phyloP scores from a whole-genome alignment of 2,888 invertebrate species.

The Hirudinaria manillensis region DNA sequence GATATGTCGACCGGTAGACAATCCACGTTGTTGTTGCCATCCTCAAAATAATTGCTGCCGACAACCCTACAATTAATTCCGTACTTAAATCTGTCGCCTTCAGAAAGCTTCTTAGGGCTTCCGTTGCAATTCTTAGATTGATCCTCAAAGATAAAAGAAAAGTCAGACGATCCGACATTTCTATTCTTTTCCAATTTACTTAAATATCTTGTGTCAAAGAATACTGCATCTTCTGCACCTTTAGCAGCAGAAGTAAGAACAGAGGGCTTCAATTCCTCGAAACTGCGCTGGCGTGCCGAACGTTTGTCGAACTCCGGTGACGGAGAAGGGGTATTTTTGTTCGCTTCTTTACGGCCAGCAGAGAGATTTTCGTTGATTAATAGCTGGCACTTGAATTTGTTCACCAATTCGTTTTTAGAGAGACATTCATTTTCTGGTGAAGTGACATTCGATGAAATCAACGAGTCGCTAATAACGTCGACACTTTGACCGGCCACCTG shows the following conservation, averaged over 20 bases:
- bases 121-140: not conserved
- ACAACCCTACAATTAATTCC: no score
- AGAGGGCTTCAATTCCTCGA: not conserved
- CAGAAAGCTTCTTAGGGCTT: not conserved
- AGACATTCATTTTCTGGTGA: not conserved
- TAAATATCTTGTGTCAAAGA: conserved; percentile 14
- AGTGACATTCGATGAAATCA: not conserved
- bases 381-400: not conserved
- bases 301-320: not conserved
- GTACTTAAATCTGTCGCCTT: not conserved
- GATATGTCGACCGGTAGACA: not conserved
- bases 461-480: no score
- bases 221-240: not conserved
- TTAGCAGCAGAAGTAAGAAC: not conserved
- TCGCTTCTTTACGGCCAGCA: not conserved
- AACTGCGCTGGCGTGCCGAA: not conserved
- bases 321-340: no score
- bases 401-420: not conserved
- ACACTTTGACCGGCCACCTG: no score
- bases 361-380: no score
- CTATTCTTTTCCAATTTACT: not conserved
- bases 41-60: not conserved
- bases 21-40: conserved; percentile 1
- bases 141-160: conserved; percentile 11
- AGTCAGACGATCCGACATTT: not conserved